A percentile compares a stretch with the other conserved stretches of the same genome.
Evolutionary conservation across 2,888 invertebrate species (phyloP).

Genomic region (Ferrisia virgata): DNA sequence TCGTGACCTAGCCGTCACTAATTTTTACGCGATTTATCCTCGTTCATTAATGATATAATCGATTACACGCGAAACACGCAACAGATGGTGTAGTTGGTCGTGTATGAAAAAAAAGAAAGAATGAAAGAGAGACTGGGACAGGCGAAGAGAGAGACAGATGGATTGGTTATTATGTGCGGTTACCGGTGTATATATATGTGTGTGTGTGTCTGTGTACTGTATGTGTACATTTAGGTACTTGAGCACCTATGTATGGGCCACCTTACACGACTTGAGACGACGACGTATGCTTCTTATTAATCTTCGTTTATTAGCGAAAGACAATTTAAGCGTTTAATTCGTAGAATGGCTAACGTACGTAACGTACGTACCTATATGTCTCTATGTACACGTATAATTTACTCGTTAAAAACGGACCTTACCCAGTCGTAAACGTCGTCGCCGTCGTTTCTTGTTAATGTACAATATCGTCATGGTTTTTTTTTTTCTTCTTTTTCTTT

Average conservation of each 20-base stretch:
- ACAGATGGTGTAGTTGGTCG: slow-evolving; percentile 36
- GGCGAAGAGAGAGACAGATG: neutral
- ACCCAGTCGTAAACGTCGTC: too few species aligned
- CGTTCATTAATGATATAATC: slow-evolving; percentile 44
- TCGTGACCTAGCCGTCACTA: slow-evolving; percentile 44
- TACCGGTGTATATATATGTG: neutral
- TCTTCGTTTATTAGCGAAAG: slow-evolving; percentile 27
- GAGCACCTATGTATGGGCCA: neutral
- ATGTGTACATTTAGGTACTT: too few species aligned
- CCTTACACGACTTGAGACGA: too few species aligned
- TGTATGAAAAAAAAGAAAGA: too few species aligned
- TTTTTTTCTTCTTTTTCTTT: too few species aligned
- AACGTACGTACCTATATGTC: neutral
- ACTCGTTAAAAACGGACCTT: neutral
- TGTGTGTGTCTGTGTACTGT: too few species aligned
- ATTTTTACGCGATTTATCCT: slow-evolving; percentile 33
- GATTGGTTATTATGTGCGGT: neutral
- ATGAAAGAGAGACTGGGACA: neutral
- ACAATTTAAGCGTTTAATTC: neutral
- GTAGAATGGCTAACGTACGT: slow-evolving; percentile 6
- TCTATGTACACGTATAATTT: neutral
- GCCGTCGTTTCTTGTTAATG: too few species aligned
- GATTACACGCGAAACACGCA: slow-evolving; percentile 42
- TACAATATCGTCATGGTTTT: slow-evolving; percentile 41
- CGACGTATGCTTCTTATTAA: neutral